Percentiles rank a stretch among this genome's conserved stretches.
These are phyloP conservation scores for Alosa alosa DNA, from an alignment of 2,113 vertebrate species.

Conservation along the genomic window DNA sequence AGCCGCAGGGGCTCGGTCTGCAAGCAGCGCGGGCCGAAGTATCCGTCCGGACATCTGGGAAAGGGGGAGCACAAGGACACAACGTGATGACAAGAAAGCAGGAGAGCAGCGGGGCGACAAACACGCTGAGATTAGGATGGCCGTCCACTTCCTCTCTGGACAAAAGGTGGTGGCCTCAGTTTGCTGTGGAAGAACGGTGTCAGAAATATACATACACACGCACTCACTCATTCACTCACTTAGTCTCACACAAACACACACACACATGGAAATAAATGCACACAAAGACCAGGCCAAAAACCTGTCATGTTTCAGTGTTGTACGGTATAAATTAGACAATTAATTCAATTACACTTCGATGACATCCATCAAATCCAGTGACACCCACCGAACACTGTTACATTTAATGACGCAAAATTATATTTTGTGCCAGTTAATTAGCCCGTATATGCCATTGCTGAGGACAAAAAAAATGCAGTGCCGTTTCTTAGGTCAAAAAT, in stretches of 20 bases:
- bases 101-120: not conserved
- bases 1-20: slow-evolving; percentile 93
- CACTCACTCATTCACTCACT: not conserved
- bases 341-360: not conserved
- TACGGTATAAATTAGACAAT: slow-evolving; percentile 14
- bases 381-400: not conserved
- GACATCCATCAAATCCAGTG: slow-evolving; percentile 5
- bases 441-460: not conserved
- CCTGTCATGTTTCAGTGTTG: not conserved
- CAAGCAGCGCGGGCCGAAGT: slow-evolving; percentile 96
- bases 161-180: not conserved
- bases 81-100: slow-evolving; percentile 62
- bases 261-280: slow-evolving; percentile 32
- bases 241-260: not conserved
- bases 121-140: not conserved
- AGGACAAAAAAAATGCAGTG: not conserved
- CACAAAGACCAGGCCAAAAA: slow-evolving; percentile 36
- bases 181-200: not conserved
- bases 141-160: not conserved
- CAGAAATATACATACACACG: not conserved
- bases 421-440: not conserved
- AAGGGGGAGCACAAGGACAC: slow-evolving; percentile 90
- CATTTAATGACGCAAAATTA: not conserved
- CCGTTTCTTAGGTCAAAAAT: not conserved
- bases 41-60: slow-evolving; percentile 96